Base-by-base conservation (phyloP, 1,140 invertebrate genomes). In the Ostrea edulis region DNA sequence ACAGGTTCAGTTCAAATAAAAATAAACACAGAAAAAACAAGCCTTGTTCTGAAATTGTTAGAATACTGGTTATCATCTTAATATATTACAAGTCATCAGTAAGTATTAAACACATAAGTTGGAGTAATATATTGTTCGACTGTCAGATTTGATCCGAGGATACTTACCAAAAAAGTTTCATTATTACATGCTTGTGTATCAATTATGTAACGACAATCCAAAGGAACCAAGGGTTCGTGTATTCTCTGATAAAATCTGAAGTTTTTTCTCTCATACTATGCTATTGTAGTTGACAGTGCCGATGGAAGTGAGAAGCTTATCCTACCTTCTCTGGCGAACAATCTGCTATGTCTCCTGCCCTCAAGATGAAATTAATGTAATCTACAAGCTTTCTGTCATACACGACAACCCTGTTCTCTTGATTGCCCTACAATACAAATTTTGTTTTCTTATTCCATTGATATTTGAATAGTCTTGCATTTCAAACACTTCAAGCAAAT, bases 311-410 rank as follows among this genome's bases (percentile, higher is more conserved):
- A 62, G 55, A 62, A 62, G 17, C 55, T 77, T 12, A 35, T 8
- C 52, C 71, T 82, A 94, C 94, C 93, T 94, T 94, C 84, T 95
- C 94, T 81, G 92, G 89, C 20, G 92, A 87, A 86, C 94, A 94
- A 68, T 93, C 93, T 53, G 92, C 91, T 17, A 94, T 93, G 35
- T 95, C 94, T 9, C 93, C 94, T 12, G 94, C 93, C 81, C 95
- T 89, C 25, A 95, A 91, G 54, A 95, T 95, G 89, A 94, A 95
- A 91, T 95, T 95, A 68, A 95, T 94, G 89, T 95, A 95, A 86
- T 95, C 95, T 20, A 95, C 93, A 55, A 94, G 92, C 89, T 95
- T 95, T 53, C 93, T 94, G 91, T 95, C 94, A 87, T 94, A 94
- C 1, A 95, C 92, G 8, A 93, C 93, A 83, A 92, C 92, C 29